phyloP scores from a whole-genome alignment of 2,888 invertebrate species.

The Drosophila aldrichi region DNA sequence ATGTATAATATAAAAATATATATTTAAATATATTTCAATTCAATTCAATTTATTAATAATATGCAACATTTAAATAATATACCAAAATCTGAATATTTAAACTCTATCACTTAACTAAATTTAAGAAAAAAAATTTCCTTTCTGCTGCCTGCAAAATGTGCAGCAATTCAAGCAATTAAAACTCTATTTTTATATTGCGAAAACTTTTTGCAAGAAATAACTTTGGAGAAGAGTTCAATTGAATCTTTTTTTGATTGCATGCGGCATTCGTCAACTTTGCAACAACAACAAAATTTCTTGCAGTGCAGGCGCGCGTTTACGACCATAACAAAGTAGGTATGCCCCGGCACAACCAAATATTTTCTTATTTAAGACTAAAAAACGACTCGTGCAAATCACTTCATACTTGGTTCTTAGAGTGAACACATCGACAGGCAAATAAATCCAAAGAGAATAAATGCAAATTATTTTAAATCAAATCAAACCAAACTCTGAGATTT shows the following conservation, averaged over 20 bases:
- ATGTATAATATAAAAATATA: too few species aligned
- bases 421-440: slow-evolving; percentile 81
- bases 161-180: not conserved
- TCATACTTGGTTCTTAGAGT: slow-evolving; percentile 85
- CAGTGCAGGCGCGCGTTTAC: slow-evolving; percentile 70
- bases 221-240: not conserved
- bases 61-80: too few species aligned
- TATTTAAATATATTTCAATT: too few species aligned
- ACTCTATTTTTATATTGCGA: not conserved
- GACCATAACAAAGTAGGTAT: slow-evolving; percentile 82
- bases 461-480: slow-evolving; percentile 24
- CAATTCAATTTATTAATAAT: too few species aligned
- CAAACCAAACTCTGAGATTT: slow-evolving; percentile 24
- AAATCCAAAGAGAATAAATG: slow-evolving; percentile 30
- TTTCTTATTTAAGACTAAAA: slow-evolving; percentile 85
- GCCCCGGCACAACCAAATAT: slow-evolving; percentile 79
- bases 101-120: not conserved
- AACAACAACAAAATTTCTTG: slow-evolving; percentile 43
- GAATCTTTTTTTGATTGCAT: not conserved
- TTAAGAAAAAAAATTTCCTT: not conserved
- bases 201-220: not conserved
- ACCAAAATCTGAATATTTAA: too few species aligned
- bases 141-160: not conserved
- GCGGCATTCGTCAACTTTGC: not conserved
- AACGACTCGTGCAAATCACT: slow-evolving; percentile 85